A percentile compares a stretch with the other conserved stretches of the same genome.
These are phyloP conservation scores for Hypena proboscidalis DNA, from an alignment of 2,888 invertebrate genomes.

Conservation along the genomic window DNA sequence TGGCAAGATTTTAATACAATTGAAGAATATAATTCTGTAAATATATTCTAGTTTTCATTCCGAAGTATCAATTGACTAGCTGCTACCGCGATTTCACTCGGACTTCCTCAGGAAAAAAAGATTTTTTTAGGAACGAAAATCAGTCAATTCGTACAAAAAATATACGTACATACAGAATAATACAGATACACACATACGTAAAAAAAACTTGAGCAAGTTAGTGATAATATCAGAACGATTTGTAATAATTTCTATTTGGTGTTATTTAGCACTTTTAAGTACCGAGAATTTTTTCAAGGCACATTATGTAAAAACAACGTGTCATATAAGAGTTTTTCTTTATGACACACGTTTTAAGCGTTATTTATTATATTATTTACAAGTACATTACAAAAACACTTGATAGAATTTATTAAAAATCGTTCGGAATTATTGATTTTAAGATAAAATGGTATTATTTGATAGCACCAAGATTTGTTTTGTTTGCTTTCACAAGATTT, in stretches of 20 bases:
- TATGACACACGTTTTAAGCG: no score
- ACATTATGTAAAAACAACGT: background rate
- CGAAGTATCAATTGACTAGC: no score
- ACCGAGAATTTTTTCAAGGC: background rate
- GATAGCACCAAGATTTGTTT: conserved; percentile 39
- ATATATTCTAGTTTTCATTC: no score
- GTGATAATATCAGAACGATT: conserved; percentile 29
- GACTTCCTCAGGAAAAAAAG: no score
- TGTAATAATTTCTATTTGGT: conserved; percentile 19
- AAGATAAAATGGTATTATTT: conserved; percentile 25
- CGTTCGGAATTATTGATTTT: conserved; percentile 12
- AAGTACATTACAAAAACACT: background rate
- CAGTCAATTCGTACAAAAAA: conserved; percentile 31
- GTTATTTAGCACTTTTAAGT: background rate
- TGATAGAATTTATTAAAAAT: conserved; percentile 25
- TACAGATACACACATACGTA: conserved; percentile 34
- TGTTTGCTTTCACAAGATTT: conserved; percentile 3
- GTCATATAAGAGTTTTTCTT: background rate
- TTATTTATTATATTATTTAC: no score
- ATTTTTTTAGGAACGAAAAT: no score
- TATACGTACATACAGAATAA: conserved; percentile 14
- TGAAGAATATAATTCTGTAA: no score
- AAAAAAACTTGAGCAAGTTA: conserved; percentile 43
- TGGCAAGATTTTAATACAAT: no score
- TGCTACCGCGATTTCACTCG: no score